These are phyloP conservation scores for Dexiosoma caninum DNA, from an alignment of 2,888 invertebrate genomes.

Conservation along the genomic window DNA sequence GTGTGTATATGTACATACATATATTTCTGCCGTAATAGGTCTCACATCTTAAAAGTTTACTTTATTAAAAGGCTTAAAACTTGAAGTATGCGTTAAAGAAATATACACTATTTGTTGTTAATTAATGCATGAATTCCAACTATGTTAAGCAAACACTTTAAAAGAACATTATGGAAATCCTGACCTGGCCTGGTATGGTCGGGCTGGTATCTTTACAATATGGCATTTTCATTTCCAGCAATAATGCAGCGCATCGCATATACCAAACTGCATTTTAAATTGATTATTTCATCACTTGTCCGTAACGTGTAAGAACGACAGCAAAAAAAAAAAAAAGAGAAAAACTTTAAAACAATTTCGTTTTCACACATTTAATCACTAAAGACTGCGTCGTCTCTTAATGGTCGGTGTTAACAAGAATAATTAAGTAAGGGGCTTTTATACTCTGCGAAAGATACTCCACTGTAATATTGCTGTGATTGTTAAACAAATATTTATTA, in stretches of 20 bases:
- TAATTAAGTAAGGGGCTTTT: constrained; percentile 42
- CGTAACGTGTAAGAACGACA: too few species aligned
- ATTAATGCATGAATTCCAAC: constrained; percentile 43
- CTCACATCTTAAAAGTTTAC: constrained; percentile 55
- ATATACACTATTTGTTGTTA: constrained; percentile 18
- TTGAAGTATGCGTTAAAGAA: constrained; percentile 50
- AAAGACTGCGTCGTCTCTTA: neutral
- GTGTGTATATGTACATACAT: neutral
- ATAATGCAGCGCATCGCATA: neutral
- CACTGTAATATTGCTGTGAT: constrained; percentile 13
- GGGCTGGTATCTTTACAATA: neutral
- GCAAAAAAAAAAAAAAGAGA: neutral
- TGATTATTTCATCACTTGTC: constrained; percentile 58
- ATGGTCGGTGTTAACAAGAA: constrained; percentile 19
- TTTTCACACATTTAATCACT: constrained; percentile 22
- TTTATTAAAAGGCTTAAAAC: constrained; percentile 66
- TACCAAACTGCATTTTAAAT: constrained; percentile 17
- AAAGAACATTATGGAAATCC: constrained; percentile 55
- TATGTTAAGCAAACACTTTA: constrained; percentile 52
- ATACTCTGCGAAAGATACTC: constrained; percentile 1
- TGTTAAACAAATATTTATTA: constrained; percentile 56
- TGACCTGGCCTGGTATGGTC: neutral
- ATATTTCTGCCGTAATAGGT: neutral
- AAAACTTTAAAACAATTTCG: neutral
- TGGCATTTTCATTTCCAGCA: neutral